phyloP scores from a whole-genome alignment of 2,797 vertebrate genomes.

The Protonibea diacanthus region DNA sequence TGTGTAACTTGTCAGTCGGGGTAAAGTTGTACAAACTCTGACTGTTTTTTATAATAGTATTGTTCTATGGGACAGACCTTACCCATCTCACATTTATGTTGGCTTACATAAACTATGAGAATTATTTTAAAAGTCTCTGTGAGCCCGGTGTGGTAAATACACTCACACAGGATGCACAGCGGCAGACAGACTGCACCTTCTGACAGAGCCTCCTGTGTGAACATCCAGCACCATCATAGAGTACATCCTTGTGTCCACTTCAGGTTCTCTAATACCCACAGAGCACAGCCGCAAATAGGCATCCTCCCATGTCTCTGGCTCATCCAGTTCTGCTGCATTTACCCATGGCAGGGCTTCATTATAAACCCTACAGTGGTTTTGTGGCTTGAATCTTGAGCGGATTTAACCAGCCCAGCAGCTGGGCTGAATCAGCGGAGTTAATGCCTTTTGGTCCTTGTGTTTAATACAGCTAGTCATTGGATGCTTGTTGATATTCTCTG shows the following conservation, averaged over 20 bases:
- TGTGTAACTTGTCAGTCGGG: slow-evolving; percentile 5
- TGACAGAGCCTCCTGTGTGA: slow-evolving; percentile 13
- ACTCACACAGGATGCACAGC: background rate
- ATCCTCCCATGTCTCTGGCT: slow-evolving; percentile 38
- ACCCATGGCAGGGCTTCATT: slow-evolving; percentile 52
- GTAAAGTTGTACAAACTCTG: background rate
- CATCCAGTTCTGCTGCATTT: slow-evolving; percentile 37
- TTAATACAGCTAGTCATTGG: slow-evolving; percentile 37
- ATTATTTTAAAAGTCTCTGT: background rate
- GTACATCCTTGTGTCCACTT: slow-evolving; percentile 34
- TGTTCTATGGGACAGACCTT: background rate
- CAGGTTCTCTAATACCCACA: slow-evolving; percentile 31
- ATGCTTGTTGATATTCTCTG: slow-evolving; percentile 2
- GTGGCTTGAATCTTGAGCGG: slow-evolving; percentile 42
- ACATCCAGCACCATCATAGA: slow-evolving; percentile 14
- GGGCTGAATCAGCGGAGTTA: slow-evolving; percentile 54
- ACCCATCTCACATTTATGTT: background rate
- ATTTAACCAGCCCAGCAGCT: slow-evolving; percentile 48
- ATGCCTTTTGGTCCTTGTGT: slow-evolving; percentile 39
- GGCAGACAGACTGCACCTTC: background rate
- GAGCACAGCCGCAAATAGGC: slow-evolving; percentile 37
- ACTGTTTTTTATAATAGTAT: background rate
- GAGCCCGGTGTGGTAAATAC: background rate
- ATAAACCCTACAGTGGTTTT: slow-evolving; percentile 58
- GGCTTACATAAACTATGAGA: background rate